Percentiles rank a stretch among this genome's conserved stretches.
Conservation (phyloP, 2,888 invertebrate genomes). For the Eupithecia centaureata region DNA sequence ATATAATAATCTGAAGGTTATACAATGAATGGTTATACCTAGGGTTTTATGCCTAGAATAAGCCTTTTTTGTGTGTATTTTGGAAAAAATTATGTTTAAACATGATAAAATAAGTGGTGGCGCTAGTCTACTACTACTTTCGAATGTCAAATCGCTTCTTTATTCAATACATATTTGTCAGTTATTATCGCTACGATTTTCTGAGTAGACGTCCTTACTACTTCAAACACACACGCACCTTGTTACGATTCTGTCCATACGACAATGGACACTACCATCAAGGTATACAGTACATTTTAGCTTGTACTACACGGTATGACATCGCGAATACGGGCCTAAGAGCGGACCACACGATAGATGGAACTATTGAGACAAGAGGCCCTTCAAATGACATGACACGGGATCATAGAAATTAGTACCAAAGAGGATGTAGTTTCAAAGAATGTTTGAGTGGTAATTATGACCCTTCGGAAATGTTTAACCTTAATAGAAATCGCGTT, state of each 20-base stretch:
- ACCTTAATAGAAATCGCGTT: neutral
- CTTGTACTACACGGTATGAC: neutral
- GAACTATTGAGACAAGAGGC: neutral
- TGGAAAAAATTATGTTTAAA: no score
- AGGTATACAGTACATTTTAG: neutral
- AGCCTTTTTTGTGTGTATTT: no score
- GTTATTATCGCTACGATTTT: neutral
- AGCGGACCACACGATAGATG: conserved; percentile 14
- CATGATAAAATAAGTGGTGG: no score
- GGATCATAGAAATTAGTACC: neutral
- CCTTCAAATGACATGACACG: neutral
- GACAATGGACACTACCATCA: neutral
- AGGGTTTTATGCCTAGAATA: no score
- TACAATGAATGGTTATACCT: no score
- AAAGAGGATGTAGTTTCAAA: neutral
- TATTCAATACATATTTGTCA: neutral
- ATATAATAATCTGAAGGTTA: no score
- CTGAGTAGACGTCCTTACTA: neutral
- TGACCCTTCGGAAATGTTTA: neutral
- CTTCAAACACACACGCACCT: neutral
- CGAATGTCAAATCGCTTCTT: neutral
- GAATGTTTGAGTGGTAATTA: neutral
- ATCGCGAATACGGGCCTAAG: neutral
- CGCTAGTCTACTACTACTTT: no score
- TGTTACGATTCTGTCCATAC: neutral